A percentile compares a stretch with the other conserved stretches of the same genome.
These are phyloP conservation scores for Brachyhypopomus gauderio DNA, from an alignment of 2,113 vertebrate genomes.

Conservation along the genomic window DNA sequence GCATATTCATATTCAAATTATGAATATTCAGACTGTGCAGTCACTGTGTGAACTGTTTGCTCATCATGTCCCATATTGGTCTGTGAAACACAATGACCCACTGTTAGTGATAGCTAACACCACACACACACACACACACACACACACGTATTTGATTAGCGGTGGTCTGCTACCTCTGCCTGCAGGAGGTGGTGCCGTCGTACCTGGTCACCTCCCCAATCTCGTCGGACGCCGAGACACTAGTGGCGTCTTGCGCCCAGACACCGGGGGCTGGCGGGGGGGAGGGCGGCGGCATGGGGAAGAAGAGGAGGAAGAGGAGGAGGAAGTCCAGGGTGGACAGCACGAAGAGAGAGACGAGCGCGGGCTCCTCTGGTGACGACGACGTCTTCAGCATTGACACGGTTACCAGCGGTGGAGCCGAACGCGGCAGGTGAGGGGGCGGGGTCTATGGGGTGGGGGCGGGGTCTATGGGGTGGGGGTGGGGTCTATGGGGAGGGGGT, in stretches of 20 bases:
- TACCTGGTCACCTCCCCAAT: constrained; percentile 94
- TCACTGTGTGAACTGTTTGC: no score
- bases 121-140: constrained; percentile 6
- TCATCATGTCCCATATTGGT: no score
- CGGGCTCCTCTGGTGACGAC: constrained; percentile 77
- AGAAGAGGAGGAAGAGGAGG: constrained; percentile 85
- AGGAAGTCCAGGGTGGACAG: constrained; percentile 80
- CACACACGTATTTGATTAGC: neutral
- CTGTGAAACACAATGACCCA: no score
- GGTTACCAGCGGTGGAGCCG: constrained; percentile 84
- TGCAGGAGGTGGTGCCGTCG: constrained; percentile 84
- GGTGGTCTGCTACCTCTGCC: neutral
- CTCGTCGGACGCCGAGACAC: constrained; percentile 74
- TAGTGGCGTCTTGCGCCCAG: constrained; percentile 75
- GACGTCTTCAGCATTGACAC: constrained; percentile 82
- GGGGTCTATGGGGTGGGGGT: no score
- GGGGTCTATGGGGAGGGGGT: no score
- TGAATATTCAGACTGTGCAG: no score
- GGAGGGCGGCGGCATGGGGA: constrained; percentile 73
- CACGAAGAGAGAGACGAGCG: constrained; percentile 75
- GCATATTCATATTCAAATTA: no score
- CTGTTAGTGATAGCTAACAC: neutral
- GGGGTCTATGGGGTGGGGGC: no score
- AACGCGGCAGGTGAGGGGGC: constrained; percentile 43
- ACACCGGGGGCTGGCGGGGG: constrained; percentile 51